Evolutionary conservation across 2,797 vertebrate species (phyloP).

Genomic region (Aphelocoma californica): DNA sequence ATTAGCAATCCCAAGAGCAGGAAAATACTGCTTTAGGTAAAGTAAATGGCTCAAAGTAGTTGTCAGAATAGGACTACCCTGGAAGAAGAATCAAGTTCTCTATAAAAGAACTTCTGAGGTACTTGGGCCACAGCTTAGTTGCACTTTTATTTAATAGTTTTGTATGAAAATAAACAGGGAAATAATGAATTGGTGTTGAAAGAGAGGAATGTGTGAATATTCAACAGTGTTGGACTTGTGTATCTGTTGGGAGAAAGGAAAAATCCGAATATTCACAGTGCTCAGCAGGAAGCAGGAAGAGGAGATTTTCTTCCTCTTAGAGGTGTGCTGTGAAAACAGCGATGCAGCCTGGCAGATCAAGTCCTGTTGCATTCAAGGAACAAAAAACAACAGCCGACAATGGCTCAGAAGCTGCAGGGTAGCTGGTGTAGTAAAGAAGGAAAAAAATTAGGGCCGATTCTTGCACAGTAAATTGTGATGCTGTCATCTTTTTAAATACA

Average conservation of each 20-base stretch:
- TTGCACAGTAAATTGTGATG: neutral
- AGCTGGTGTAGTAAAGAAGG: neutral
- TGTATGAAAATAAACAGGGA: neutral
- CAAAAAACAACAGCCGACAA: neutral
- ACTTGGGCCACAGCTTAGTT: neutral
- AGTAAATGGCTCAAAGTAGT: neutral
- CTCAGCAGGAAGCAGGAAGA: neutral
- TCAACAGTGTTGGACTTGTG: neutral
- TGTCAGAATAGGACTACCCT: neutral
- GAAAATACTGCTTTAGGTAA: neutral
- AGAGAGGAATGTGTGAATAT: neutral
- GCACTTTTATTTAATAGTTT: neutral
- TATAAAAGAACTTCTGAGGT: neutral
- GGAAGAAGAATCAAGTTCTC: neutral
- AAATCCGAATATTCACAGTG: neutral
- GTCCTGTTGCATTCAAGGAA: conserved; percentile 33
- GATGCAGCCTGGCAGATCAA: neutral
- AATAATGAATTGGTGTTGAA: neutral
- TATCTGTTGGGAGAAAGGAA: neutral
- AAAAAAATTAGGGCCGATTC: neutral
- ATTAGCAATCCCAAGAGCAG: neutral
- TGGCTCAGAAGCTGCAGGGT: neutral
- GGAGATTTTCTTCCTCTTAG: neutral
- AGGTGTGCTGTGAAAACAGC: neutral
- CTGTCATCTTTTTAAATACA: neutral